Conservation (phyloP, 2,113 vertebrate species). For the Penelope pileata region DNA sequence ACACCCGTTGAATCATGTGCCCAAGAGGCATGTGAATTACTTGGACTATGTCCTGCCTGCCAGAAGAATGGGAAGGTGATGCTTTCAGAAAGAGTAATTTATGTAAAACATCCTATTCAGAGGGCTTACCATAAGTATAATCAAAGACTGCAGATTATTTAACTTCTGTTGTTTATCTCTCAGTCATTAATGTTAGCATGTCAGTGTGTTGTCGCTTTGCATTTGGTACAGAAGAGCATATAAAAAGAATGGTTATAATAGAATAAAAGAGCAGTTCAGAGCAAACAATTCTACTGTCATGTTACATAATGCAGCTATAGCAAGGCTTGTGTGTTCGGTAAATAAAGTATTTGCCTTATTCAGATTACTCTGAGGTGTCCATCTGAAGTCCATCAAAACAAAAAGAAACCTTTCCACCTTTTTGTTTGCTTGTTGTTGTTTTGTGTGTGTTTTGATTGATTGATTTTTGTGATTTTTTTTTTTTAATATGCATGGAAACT, state of each 20-base stretch:
- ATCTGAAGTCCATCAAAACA: background rate
- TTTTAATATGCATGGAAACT: background rate
- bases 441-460: background rate
- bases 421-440: background rate
- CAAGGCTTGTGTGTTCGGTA: background rate
- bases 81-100: background rate
- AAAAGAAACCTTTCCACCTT: background rate
- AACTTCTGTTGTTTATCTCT: background rate
- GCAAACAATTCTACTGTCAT: background rate
- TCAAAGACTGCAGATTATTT: background rate
- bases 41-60: background rate
- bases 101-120: background rate
- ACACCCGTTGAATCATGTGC: background rate
- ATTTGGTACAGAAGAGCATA: background rate
- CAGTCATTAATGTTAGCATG: conserved; percentile 19
- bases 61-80: background rate
- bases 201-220: background rate
- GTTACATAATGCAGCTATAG: background rate
- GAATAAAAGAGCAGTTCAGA: conserved; percentile 13
- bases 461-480: background rate
- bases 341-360: background rate
- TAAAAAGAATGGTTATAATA: background rate
- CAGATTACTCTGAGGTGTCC: background rate
- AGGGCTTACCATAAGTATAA: background rate
- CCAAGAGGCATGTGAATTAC: background rate